A percentile compares a stretch with the other conserved stretches of the same genome.
phyloP scores from a whole-genome alignment of 2,888 invertebrate genomes.

The Dicranocentrus wangi region DNA sequence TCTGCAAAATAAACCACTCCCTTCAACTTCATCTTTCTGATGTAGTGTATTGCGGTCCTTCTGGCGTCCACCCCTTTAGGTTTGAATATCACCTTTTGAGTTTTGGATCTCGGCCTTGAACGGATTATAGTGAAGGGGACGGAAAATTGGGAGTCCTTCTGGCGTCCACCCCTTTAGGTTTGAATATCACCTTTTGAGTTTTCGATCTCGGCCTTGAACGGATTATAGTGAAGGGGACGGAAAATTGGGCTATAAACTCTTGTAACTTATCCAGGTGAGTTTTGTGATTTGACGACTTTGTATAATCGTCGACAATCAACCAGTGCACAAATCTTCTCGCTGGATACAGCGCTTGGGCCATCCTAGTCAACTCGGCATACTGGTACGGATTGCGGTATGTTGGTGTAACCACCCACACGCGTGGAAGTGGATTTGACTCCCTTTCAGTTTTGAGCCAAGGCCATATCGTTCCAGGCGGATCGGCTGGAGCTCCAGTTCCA shows the following conservation, averaged over 20 bases:
- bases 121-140: slow-evolving; percentile 13
- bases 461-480: slow-evolving; percentile 41
- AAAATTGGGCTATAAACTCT: slow-evolving; percentile 16
- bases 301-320: slow-evolving; percentile 84
- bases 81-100: slow-evolving; percentile 78
- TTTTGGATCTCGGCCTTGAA: slow-evolving; percentile 80
- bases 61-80: slow-evolving; percentile 84
- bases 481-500: neutral
- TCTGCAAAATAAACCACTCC: slow-evolving; percentile 88
- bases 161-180: slow-evolving; percentile 82
- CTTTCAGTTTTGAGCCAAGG: slow-evolving; percentile 46
- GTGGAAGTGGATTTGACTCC: neutral
- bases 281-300: slow-evolving; percentile 74
- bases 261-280: slow-evolving; percentile 67
- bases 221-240: slow-evolving; percentile 8
- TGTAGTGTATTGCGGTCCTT: slow-evolving; percentile 83
- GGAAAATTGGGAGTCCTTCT: slow-evolving; percentile 77
- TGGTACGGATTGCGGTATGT: slow-evolving; percentile 48
- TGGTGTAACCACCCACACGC: slow-evolving; percentile 59
- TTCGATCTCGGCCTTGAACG: slow-evolving; percentile 79
- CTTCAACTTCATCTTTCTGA: slow-evolving; percentile 80
- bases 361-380: slow-evolving; percentile 82
- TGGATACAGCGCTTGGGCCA: slow-evolving; percentile 82
- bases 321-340: slow-evolving; percentile 80
- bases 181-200: slow-evolving; percentile 78